A percentile compares a stretch with the other conserved stretches of the same genome.
These are phyloP conservation scores for Cyclargus thomasi DNA, from an alignment of 1,140 invertebrate genomes.

Conservation along the genomic window DNA sequence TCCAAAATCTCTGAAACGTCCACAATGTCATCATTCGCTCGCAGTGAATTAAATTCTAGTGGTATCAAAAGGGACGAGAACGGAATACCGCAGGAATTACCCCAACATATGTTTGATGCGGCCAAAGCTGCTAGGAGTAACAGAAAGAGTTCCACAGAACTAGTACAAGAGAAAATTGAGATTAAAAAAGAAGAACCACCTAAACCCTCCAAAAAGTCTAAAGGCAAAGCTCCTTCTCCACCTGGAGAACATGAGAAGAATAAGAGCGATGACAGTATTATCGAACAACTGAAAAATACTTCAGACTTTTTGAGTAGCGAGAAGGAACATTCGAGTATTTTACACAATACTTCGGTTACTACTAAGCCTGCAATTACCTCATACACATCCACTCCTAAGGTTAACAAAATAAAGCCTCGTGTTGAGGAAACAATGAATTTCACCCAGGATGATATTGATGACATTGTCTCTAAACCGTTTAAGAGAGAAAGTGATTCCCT, in stretches of 20 bases:
- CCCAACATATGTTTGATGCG: conserved; percentile 82
- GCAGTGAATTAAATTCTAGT: conserved; percentile 72
- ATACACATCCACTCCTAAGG: conserved; percentile 65
- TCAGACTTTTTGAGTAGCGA: conserved; percentile 62
- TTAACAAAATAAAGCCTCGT: conserved; percentile 53
- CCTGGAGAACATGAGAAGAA: conserved; percentile 67
- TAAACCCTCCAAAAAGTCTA: conserved; percentile 78
- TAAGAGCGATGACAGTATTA: conserved; percentile 63
- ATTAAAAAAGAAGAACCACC: conserved; percentile 67
- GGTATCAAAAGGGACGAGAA: conserved; percentile 77
- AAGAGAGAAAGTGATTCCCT: conserved; percentile 71
- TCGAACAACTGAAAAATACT: conserved; percentile 59
- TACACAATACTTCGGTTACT: conserved; percentile 45
- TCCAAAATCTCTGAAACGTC: conserved; percentile 45
- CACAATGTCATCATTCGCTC: conserved; percentile 44
- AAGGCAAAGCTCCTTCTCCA: conserved; percentile 84
- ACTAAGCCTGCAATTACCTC: conserved; percentile 36
- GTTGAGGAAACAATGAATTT: conserved; percentile 65
- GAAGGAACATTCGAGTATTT: conserved; percentile 60
- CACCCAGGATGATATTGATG: conserved; percentile 67
- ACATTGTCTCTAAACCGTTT: conserved; percentile 66
- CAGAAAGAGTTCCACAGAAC: conserved; percentile 74
- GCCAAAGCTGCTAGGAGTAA: conserved; percentile 81
- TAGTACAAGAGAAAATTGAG: conserved; percentile 54
- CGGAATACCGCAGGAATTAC: conserved; percentile 79